A percentile compares a stretch with the other conserved stretches of the same genome.
Evolutionary conservation across 2,888 invertebrate species (phyloP).

Genomic region (Microplitis deprimator): DNA sequence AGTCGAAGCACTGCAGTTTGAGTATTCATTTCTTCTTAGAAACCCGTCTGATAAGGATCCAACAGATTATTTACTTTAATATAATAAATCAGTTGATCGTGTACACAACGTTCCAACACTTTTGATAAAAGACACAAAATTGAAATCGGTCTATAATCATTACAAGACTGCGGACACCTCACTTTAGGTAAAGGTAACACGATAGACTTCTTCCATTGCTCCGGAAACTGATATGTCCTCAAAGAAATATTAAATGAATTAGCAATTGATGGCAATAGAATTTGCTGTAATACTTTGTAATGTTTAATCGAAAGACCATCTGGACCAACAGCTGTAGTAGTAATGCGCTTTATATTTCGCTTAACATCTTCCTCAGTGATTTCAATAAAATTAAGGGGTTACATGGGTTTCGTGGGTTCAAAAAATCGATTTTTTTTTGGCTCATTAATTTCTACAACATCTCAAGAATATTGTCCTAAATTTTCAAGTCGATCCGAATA

Average conservation of each 20-base stretch:
- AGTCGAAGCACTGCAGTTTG: neutral
- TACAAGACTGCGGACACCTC: neutral
- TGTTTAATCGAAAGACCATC: neutral
- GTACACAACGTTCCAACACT: conserved; percentile 5
- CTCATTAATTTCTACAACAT: no score
- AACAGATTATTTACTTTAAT: neutral
- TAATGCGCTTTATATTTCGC: no score
- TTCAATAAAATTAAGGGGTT: no score
- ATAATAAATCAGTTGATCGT: neutral
- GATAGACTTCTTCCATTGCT: neutral
- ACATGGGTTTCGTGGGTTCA: no score
- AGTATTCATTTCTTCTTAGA: neutral
- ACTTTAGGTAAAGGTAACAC: neutral
- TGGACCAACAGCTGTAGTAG: neutral
- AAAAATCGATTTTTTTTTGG: no score
- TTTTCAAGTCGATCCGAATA: no score
- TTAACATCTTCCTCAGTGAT: no score
- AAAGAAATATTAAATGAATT: neutral
- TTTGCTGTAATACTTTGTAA: neutral
- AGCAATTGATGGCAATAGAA: neutral
- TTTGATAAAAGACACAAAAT: conserved; percentile 22
- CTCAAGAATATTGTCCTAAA: no score
- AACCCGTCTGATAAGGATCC: conserved; percentile 19
- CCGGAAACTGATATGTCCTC: neutral
- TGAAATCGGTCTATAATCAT: conserved; percentile 15